A percentile compares a stretch with the other conserved stretches of the same genome.
phyloP scores from a whole-genome alignment of 35 echinoderm and acorn worm species.

The Apostichopus japonicus region DNA sequence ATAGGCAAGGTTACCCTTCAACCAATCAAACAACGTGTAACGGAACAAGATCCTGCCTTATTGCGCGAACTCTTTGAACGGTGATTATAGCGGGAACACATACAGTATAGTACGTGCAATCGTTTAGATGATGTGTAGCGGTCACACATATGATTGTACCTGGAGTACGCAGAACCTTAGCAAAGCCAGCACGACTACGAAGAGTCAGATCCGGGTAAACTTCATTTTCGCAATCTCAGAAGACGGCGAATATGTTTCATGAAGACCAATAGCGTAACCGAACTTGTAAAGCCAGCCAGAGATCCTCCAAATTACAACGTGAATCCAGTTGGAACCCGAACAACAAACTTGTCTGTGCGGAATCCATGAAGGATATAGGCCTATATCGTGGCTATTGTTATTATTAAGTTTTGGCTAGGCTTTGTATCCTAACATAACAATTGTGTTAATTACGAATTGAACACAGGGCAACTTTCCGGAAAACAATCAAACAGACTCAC shows the following conservation, averaged over 20 bases:
- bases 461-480: too few relatives aligned
- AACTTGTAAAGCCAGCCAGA: too few relatives aligned
- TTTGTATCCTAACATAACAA: background rate
- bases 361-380: too few relatives aligned
- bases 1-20: background rate
- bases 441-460: too few relatives aligned
- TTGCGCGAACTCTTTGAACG: constrained; percentile 28
- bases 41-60: background rate
- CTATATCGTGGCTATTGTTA: background rate
- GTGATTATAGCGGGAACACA: constrained; percentile 14
- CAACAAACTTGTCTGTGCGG: too few relatives aligned
- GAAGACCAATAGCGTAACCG: background rate
- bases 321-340: too few relatives aligned
- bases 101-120: background rate
- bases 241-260: background rate
- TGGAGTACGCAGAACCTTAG: too few relatives aligned
- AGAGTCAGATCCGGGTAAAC: background rate
- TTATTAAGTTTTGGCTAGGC: background rate
- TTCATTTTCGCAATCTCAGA: background rate
- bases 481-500: too few relatives aligned
- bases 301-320: too few relatives aligned
- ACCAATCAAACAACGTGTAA: background rate
- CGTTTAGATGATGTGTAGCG: background rate
- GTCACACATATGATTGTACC: too few relatives aligned
- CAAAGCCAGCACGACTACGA: too few relatives aligned